phyloP scores from a whole-genome alignment of 2,888 invertebrate species.

The Limnephilus lunatus region DNA sequence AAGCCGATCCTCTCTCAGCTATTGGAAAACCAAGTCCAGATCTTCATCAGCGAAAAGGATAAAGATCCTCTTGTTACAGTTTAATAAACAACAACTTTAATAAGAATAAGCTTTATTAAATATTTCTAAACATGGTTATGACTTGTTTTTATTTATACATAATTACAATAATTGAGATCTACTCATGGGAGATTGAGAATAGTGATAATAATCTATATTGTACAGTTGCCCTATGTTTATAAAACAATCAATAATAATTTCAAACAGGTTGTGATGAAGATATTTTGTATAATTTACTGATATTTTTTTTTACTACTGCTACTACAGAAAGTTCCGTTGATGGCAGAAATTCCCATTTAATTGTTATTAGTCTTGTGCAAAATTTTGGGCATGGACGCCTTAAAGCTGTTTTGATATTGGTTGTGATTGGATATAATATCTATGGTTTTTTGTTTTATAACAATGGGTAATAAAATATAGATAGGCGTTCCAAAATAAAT shows the following conservation, averaged over 20 bases:
- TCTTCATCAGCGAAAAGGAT: constrained; percentile 85
- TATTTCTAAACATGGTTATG: background rate
- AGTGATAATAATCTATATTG: too few species aligned
- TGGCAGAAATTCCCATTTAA: too few species aligned
- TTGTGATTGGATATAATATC: too few species aligned
- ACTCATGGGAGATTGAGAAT: background rate
- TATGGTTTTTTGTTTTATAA: too few species aligned
- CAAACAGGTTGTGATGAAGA: background rate
- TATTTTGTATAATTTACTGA: background rate
- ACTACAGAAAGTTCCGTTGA: too few species aligned
- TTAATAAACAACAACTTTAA: constrained; percentile 69
- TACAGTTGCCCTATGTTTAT: too few species aligned
- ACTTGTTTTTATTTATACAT: background rate
- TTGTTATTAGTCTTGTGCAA: too few species aligned
- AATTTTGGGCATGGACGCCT: background rate
- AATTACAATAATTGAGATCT: background rate
- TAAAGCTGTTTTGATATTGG: background rate
- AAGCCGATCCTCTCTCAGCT: constrained; percentile 70
- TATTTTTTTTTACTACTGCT: too few species aligned
- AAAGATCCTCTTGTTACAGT: constrained; percentile 87
- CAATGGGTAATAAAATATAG: too few species aligned
- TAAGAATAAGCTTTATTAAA: background rate
- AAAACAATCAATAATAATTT: background rate
- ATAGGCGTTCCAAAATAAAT: background rate
- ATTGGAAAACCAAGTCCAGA: constrained; percentile 77